Evolutionary conservation across 2,888 invertebrate species (phyloP), one percentile per base, ranked within the genome.

Genomic region (Hermaeophaga mercurialis): DNA sequence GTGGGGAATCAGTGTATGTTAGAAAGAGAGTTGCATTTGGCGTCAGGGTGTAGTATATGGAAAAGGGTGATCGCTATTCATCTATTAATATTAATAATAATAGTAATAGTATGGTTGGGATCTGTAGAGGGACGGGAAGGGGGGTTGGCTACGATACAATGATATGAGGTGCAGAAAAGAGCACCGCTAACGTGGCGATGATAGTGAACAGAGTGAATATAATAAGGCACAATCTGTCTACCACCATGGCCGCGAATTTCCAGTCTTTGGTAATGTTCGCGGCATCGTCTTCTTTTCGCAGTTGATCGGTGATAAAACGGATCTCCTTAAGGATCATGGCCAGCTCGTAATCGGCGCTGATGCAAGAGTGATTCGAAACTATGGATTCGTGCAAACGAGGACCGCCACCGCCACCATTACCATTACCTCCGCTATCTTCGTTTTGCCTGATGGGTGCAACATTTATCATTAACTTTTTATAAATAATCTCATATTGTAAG

Each of bases 231-330:
- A 96, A 88, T 87, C 96, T 90, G 88, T 97, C 97, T 84, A 97
- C 94, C 84, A 97, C 96, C 94, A 96, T 96, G 81, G 96, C 96
- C 81, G 96, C 96, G 84, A 96, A 97, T 85, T 96, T 96, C 97
- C 97, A 97, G 89, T 96, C 96, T 84, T 93, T 92, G 80, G 94
- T 90, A 80, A 95, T 85, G 81, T 93, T 94, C 80, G 90, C 89
- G 75, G 92, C 90, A 80, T 94, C 91, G 81, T 97, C 96, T 78
- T 95, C 94, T 80, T 91, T 91, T 80, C 93, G 89, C 84, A 96
- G 87, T 84, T 95, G 89, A 82, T 91, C 89, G 74, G 94, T 95
- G 80, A 95, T 93, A 83, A 90, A 90, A 79, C 91, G 88, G 78
- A 92, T 85, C 84, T 97, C 96, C 81, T 94, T 94, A 74, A 96